Evolutionary conservation across 2,113 vertebrate genomes (phyloP), one percentile per base, ranked within the genome.

Genomic region (Ranitomeya variabilis): DNA sequence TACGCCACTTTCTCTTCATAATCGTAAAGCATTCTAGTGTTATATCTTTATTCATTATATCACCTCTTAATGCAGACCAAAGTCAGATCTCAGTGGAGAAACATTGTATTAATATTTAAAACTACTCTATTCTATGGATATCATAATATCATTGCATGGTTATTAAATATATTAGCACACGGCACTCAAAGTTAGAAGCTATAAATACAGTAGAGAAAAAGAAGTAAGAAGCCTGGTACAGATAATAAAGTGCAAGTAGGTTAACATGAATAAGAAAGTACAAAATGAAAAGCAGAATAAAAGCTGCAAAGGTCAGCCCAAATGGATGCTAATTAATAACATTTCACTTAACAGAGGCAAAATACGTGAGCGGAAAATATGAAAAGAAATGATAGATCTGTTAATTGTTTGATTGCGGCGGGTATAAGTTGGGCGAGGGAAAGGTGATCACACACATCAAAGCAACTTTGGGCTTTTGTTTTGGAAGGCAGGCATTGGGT

Each of bases 261-360:
- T 76, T 21, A 76, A 76, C 73, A 76, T 74, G 71, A 74, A 74
- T 45, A 74, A 74, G 71, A 51, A 74, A 14, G 67, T 71, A 71
- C 31, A 18, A 74, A 74, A 45, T 8, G 31, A 74, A 31, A 74
- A 18, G 45, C 8, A 74, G 69, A 71, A 71, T 37, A 74, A 76
- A 76, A 52, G 45, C 73, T 52, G 73, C 73, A 76, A 76, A 76
- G 73, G 73, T 76, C 73, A 52, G 45, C 18, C 73, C 19, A 51
- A 76, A 76, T 76, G 73, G 52, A 76, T 52, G 37, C 6, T 76
- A 76, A 76, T 76, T 76, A 76, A 76, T 76, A 74, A 74, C 31
- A 52, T 76, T 76, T 52, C 12, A 11, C 45, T 52, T 76, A 52
- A 76, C 51, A 52, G 37, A 52, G 73, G 7, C 73, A 21, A 2